These are phyloP conservation scores for Poeciliopsis paucimaculata DNA, from an alignment of 2,797 vertebrate genomes.

Conservation along the genomic window DNA sequence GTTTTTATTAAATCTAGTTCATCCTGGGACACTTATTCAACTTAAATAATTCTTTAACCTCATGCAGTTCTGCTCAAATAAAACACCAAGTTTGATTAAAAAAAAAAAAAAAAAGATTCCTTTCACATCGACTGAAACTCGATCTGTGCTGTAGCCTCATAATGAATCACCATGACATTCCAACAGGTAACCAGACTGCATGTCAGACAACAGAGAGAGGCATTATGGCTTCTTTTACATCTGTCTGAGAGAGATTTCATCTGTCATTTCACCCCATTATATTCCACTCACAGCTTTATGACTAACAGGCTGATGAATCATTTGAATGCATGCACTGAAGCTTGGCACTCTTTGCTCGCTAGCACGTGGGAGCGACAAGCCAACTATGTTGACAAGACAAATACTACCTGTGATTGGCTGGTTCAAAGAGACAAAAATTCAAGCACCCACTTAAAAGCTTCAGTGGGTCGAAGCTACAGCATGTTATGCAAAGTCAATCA, in stretches of 20 bases:
- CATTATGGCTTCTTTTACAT: conserved; percentile 42
- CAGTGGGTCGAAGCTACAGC: conserved; percentile 18
- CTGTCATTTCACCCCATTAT: conserved; percentile 56
- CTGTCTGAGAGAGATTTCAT: conserved; percentile 52
- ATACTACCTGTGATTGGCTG: conserved; percentile 46
- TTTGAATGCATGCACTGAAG: conserved; percentile 38
- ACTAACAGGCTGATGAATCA: conserved; percentile 57
- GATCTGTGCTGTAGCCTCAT: conserved; percentile 33
- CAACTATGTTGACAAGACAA: conserved; percentile 60
- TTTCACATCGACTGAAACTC: conserved; percentile 8
- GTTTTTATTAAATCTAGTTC: background rate
- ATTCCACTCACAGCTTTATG: conserved; percentile 58
- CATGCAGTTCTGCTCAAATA: background rate
- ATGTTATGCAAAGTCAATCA: conserved; percentile 28
- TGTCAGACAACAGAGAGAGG: conserved; percentile 22
- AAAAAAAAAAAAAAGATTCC: background rate
- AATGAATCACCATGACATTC: conserved; percentile 32
- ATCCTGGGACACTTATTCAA: background rate
- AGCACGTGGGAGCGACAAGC: conserved; percentile 38
- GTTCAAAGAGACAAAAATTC: conserved; percentile 27
- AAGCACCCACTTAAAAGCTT: conserved; percentile 24
- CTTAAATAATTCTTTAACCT: background rate
- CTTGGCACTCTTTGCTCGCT: conserved; percentile 35
- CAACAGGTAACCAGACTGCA: conserved; percentile 26
- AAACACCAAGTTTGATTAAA: background rate